Percentiles rank a stretch among this genome's conserved stretches.
phyloP scores from a whole-genome alignment of 2,888 invertebrate species.

The Cerastoderma edule region DNA sequence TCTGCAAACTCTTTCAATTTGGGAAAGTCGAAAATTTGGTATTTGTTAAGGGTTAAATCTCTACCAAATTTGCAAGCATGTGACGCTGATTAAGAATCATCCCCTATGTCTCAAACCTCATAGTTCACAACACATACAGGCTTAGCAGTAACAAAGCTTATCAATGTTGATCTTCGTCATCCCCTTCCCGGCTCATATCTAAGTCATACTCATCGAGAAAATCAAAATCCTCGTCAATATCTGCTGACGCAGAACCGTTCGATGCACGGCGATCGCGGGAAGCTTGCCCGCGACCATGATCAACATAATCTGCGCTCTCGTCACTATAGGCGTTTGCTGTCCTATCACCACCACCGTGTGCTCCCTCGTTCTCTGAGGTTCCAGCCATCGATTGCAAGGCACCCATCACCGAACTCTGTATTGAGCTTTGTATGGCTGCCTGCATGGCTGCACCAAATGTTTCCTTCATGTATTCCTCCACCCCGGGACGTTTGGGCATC shows the following conservation, averaged over 20 bases:
- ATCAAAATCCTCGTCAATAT: constrained; percentile 79
- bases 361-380: constrained; percentile 9
- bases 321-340: constrained; percentile 50
- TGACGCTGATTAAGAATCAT: not conserved
- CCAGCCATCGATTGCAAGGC: constrained; percentile 41
- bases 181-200: constrained; percentile 45
- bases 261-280: constrained; percentile 25
- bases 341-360: constrained; percentile 31
- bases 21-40: too few species aligned
- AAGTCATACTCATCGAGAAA: constrained; percentile 76
- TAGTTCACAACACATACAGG: too few species aligned
- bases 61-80: too few species aligned
- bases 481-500: constrained; percentile 30
- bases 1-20: too few species aligned
- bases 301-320: constrained; percentile 26
- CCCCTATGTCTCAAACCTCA: not conserved
- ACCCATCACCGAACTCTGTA: constrained; percentile 63
- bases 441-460: constrained; percentile 74
- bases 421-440: constrained; percentile 67
- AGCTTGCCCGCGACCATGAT: constrained; percentile 31
- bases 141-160: too few species aligned
- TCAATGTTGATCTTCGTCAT: not conserved
- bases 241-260: constrained; percentile 65
- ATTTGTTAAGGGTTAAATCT: too few species aligned
- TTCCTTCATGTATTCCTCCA: constrained; percentile 65